Evolutionary conservation across 2,113 vertebrate species (phyloP).

Genomic region (Calyptomena viridis): DNA sequence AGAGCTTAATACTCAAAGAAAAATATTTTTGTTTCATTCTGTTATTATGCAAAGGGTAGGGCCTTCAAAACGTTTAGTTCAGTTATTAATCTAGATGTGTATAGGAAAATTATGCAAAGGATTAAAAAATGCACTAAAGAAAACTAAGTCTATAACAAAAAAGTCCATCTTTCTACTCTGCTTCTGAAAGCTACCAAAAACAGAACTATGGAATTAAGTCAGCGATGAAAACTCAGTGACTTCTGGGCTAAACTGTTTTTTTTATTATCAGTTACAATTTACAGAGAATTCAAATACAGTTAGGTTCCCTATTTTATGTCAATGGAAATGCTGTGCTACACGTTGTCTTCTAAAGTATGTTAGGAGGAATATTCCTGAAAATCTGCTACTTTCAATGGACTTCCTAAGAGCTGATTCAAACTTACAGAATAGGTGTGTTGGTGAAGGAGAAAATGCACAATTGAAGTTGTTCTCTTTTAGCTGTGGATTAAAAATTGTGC

Average conservation of each 20-base stretch:
- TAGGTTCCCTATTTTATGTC: background rate
- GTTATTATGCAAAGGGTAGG: background rate
- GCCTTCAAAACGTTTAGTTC: background rate
- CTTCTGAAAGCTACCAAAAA: background rate
- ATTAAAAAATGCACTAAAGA: background rate
- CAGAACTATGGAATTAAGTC: background rate
- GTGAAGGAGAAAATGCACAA: background rate
- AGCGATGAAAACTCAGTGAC: background rate
- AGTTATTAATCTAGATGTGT: background rate
- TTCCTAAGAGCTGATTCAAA: background rate
- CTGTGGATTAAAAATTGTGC: background rate
- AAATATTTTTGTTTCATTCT: background rate
- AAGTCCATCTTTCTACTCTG: background rate
- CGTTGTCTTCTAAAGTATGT: background rate
- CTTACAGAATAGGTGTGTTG: fast-evolving
- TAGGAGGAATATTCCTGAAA: background rate
- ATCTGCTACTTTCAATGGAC: background rate
- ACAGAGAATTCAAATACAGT: background rate
- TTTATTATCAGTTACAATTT: background rate
- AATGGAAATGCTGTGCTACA: background rate
- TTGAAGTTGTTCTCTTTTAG: background rate
- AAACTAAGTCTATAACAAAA: background rate
- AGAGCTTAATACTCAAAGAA: background rate
- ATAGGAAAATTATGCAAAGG: background rate
- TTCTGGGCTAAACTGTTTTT: background rate